Conservation (phyloP, 2,113 vertebrate genomes). For the Proteles cristata region DNA sequence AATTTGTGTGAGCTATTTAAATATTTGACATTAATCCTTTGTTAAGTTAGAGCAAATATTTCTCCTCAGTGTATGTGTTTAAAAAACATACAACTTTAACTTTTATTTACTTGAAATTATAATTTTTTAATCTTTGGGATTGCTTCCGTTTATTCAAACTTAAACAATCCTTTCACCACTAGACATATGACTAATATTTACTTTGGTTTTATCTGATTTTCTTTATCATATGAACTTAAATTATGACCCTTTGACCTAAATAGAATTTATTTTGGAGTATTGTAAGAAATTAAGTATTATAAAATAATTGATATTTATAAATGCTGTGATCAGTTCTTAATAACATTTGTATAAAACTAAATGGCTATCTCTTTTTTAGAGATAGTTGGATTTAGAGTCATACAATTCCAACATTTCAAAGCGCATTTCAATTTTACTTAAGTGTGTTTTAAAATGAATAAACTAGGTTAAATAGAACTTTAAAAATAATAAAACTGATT, state of each 20-base stretch:
- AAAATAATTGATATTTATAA: neutral
- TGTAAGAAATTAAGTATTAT: neutral
- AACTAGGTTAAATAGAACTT: conserved; percentile 29
- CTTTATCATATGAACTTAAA: neutral
- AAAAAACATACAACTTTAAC: neutral
- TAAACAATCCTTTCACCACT: neutral
- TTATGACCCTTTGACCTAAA: conserved; percentile 21
- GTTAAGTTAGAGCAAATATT: neutral
- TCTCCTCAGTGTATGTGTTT: neutral
- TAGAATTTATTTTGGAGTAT: neutral
- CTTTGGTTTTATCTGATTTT: neutral
- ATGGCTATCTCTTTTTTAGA: neutral
- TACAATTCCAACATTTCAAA: conserved; percentile 32
- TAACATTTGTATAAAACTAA: neutral
- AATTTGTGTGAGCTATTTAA: conserved; percentile 20
- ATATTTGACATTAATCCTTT: neutral
- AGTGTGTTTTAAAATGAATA: conserved; percentile 27
- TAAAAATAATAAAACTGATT: conserved; percentile 26
- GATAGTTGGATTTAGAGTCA: neutral
- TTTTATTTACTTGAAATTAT: conserved; percentile 24
- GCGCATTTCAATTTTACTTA: neutral
- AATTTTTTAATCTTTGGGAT: conserved; percentile 28
- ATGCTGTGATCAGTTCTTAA: neutral
- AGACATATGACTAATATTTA: neutral
- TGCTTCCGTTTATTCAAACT: neutral